These are phyloP conservation scores for Pseudomugil gertrudae DNA, from an alignment of 2,797 vertebrate species.

Conservation along the genomic window DNA sequence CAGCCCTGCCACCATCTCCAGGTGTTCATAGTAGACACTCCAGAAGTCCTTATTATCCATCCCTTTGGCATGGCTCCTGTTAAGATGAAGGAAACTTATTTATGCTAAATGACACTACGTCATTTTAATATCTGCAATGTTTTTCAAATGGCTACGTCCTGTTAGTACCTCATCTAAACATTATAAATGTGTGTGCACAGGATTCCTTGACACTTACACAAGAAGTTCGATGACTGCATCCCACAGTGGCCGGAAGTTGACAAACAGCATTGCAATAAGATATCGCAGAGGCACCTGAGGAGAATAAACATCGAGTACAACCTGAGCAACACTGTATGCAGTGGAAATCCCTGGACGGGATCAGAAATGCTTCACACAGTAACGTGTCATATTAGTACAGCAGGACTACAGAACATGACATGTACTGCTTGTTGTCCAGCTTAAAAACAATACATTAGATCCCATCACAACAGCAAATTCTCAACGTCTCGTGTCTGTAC, in stretches of 20 bases:
- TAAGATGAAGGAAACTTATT: constrained; percentile 4
- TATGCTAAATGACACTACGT: neutral
- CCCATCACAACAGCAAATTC: no score
- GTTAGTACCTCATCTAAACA: neutral
- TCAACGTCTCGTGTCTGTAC: constrained; percentile 68
- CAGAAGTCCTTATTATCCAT: constrained; percentile 98
- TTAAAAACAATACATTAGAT: neutral
- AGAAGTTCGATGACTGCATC: constrained; percentile 92
- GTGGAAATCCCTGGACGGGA: neutral
- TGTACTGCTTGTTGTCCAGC: neutral
- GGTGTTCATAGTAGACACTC: constrained; percentile 90
- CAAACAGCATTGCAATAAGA: constrained; percentile 92
- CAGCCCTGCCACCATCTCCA: constrained; percentile 88
- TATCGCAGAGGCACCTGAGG: constrained; percentile 92
- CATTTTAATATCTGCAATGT: neutral
- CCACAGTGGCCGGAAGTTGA: constrained; percentile 96
- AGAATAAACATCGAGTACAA: neutral
- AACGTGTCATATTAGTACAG: neutral
- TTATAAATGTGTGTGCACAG: neutral
- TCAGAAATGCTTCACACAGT: neutral
- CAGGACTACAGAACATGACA: neutral
- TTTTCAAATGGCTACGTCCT: neutral
- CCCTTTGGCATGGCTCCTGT: constrained; percentile 90
- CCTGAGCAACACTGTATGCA: neutral
- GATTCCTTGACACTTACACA: constrained; percentile 81